These are phyloP conservation scores for Spondyliosoma cantharus DNA, from an alignment of 2,797 vertebrate genomes.

Conservation along the genomic window DNA sequence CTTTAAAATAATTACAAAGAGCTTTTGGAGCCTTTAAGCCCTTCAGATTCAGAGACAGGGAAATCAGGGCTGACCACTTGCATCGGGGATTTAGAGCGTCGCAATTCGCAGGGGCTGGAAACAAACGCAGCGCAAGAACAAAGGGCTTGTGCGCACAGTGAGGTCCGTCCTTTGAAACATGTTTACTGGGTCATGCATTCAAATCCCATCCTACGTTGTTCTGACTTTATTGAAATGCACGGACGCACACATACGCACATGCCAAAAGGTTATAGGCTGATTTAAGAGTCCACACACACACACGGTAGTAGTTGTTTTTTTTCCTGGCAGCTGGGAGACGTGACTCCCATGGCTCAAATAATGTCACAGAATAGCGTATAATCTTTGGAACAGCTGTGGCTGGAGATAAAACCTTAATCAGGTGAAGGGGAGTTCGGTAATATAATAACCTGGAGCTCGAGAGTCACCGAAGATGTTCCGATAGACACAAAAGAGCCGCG, in stretches of 20 bases:
- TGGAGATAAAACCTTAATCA: slow-evolving; percentile 81
- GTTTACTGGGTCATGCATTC: slow-evolving; percentile 28
- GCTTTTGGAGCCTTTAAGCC: slow-evolving; percentile 66
- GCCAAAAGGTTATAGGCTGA: slow-evolving; percentile 25
- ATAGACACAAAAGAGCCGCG: slow-evolving; percentile 71
- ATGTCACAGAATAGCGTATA: slow-evolving; percentile 68
- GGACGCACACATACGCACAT: slow-evolving; percentile 1
- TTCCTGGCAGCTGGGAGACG: slow-evolving; percentile 61
- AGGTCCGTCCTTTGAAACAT: slow-evolving; percentile 33
- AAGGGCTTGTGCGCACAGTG: slow-evolving; percentile 31
- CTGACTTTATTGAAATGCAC: slow-evolving; percentile 33
- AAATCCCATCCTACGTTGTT: slow-evolving; percentile 17
- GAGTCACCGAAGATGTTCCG: slow-evolving; percentile 62
- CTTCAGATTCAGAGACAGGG: slow-evolving; percentile 62
- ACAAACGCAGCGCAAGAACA: slow-evolving; percentile 58
- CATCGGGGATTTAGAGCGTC: slow-evolving; percentile 69
- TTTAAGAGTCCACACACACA: slow-evolving; percentile 25
- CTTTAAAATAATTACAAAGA: slow-evolving; percentile 72
- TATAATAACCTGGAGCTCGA: slow-evolving; percentile 80
- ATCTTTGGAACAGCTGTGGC: slow-evolving; percentile 80
- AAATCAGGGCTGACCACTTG: slow-evolving; percentile 62
- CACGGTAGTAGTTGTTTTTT: slow-evolving; percentile 6
- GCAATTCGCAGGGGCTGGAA: slow-evolving; percentile 58
- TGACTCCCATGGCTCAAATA: slow-evolving; percentile 64
- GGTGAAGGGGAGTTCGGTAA: slow-evolving; percentile 74